Conservation (phyloP, 2,888 invertebrate species). For the Apodemia hepburni region DNA sequence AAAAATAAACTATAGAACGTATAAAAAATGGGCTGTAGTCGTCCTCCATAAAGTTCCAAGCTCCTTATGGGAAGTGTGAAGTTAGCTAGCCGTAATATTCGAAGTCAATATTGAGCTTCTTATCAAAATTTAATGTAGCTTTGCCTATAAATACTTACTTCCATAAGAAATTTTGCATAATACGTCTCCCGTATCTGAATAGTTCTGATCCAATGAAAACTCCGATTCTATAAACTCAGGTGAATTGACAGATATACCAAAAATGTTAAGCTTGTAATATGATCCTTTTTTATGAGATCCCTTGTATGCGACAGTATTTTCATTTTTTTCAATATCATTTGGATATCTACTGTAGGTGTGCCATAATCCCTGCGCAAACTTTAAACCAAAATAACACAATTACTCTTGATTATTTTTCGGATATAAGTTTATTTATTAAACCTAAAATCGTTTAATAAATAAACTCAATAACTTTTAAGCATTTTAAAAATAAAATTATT, state of each 20-base stretch:
- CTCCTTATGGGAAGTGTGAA: no score
- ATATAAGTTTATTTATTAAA: no score
- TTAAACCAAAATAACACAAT: background rate
- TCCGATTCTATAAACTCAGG: background rate
- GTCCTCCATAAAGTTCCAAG: no score
- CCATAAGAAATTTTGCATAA: background rate
- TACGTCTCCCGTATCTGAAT: background rate
- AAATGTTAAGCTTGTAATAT: background rate
- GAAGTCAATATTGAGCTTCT: no score
- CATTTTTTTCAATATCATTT: background rate
- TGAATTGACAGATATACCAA: background rate
- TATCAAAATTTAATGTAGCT: no score
- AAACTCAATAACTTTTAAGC: no score
- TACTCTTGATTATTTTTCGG: no score
- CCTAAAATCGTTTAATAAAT: background rate
- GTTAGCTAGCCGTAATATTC: no score
- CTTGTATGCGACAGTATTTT: background rate
- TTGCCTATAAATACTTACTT: no score
- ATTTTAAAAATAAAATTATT: no score
- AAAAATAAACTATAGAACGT: no score
- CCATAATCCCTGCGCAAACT: slow-evolving; percentile 6
- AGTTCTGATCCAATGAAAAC: background rate
- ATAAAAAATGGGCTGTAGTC: no score
- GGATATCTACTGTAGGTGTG: background rate
- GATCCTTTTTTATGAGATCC: background rate